Percentiles rank a stretch among this genome's conserved stretches.
Evolutionary conservation across 1,140 invertebrate genomes (phyloP).

Genomic region (Episyrphus balteatus): DNA sequence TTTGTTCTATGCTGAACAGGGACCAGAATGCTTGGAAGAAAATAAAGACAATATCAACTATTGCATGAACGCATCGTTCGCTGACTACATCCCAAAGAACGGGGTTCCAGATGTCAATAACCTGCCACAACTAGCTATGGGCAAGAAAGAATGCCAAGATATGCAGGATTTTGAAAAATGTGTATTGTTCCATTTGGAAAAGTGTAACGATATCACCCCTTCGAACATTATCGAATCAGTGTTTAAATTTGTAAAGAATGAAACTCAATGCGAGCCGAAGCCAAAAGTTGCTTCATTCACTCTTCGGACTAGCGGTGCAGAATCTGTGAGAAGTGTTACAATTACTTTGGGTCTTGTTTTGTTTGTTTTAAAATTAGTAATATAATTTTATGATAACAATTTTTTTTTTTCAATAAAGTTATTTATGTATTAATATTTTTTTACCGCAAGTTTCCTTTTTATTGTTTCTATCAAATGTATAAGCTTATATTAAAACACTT

Average conservation of each 20-base stretch:
- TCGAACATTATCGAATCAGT: constrained; percentile 67
- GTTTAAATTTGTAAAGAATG: constrained; percentile 58
- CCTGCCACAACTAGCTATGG: constrained; percentile 19
- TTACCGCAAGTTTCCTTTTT: too few species aligned
- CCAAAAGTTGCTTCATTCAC: too few species aligned
- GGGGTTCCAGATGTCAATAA: constrained; percentile 26
- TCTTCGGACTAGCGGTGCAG: too few species aligned
- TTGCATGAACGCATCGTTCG: constrained; percentile 52
- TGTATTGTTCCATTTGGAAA: constrained; percentile 50
- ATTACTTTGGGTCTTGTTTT: too few species aligned
- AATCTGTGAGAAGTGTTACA: too few species aligned
- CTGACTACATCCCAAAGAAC: constrained; percentile 37
- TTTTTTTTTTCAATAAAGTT: too few species aligned
- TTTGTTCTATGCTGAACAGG: constrained; percentile 64
- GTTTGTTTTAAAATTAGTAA: too few species aligned
- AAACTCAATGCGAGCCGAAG: constrained; percentile 49
- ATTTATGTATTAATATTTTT: too few species aligned
- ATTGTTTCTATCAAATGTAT: too few species aligned
- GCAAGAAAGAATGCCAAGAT: constrained; percentile 37
- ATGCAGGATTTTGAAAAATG: constrained; percentile 50
- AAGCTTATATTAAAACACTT: too few species aligned
- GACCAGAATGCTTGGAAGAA: constrained; percentile 56
- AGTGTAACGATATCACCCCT: constrained; percentile 59
- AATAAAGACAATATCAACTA: constrained; percentile 48
- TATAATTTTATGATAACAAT: too few species aligned